Percentiles rank a stretch among this genome's conserved stretches.
Conservation (phyloP, 2,888 invertebrate species). For the Mimumesa dahlbomi region DNA sequence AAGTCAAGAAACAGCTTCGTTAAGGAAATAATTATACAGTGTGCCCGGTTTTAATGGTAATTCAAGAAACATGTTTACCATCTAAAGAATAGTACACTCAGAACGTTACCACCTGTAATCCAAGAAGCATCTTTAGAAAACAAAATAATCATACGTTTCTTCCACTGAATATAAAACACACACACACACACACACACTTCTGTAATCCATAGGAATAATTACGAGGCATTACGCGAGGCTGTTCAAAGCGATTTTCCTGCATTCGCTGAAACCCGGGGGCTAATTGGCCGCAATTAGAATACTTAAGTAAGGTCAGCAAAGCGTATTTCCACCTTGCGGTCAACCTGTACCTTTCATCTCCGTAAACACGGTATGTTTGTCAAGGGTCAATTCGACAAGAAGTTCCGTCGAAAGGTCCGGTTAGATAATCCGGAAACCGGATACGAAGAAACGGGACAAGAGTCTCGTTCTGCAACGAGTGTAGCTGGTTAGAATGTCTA, state of each 20-base stretch:
- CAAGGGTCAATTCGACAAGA: conserved; percentile 20
- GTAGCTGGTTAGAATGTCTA: conserved; percentile 6
- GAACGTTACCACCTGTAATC: no score
- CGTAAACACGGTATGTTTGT: background rate
- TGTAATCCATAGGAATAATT: conserved; percentile 4
- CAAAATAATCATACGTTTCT: no score
- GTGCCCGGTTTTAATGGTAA: no score
- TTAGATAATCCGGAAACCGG: conserved; percentile 1
- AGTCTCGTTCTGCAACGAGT: no score
- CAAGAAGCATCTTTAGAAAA: no score
- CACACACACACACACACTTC: no score
- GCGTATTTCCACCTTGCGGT: conserved; percentile 6
- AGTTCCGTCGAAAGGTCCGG: background rate
- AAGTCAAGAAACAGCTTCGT: no score
- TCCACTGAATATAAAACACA: no score
- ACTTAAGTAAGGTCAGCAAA: conserved; percentile 24
- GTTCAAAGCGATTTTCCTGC: background rate
- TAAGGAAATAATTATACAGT: no score
- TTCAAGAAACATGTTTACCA: no score
- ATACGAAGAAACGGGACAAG: conserved; percentile 3
- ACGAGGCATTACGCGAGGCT: background rate
- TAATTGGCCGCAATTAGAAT: conserved; percentile 48
- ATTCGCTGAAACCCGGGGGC: background rate
- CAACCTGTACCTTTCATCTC: conserved; percentile 2
- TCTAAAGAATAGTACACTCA: no score